Percentiles rank a stretch among this genome's conserved stretches.
Conservation (phyloP, 1,140 invertebrate species). For the Hylaeus volcanicus region DNA sequence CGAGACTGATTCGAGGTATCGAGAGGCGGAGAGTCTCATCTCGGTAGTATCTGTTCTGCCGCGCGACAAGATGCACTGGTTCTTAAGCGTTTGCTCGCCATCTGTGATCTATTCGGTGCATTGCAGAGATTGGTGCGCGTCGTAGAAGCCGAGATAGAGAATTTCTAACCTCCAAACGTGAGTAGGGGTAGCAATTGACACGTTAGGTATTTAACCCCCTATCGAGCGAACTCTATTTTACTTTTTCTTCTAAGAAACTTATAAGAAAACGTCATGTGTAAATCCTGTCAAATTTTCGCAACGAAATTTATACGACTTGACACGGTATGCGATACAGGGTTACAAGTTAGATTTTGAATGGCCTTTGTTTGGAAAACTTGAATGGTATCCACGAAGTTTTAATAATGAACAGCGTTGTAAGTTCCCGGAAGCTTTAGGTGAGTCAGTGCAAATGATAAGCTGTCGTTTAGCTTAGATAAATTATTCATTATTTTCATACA, state of each 20-base stretch:
- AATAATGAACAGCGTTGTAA: too few species aligned
- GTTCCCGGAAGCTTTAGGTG: not conserved
- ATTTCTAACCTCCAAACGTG: not conserved
- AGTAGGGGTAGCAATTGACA: not conserved
- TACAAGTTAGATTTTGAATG: too few species aligned
- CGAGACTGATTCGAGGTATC: constrained; percentile 54
- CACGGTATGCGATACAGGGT: too few species aligned
- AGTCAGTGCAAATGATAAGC: not conserved
- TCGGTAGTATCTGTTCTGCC: constrained; percentile 69
- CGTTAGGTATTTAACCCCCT: not conserved
- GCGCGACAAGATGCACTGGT: constrained; percentile 72
- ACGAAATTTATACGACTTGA: too few species aligned
- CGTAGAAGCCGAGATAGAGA: too few species aligned
- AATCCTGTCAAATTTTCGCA: too few species aligned
- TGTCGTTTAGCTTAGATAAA: not conserved
- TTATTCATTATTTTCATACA: not conserved
- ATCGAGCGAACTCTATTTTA: too few species aligned
- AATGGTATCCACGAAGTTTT: too few species aligned
- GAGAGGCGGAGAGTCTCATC: constrained; percentile 71
- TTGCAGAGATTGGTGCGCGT: not conserved
- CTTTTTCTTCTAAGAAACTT: too few species aligned
- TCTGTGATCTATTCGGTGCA: not conserved
- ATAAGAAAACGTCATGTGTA: too few species aligned
- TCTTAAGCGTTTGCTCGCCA: constrained; percentile 16
- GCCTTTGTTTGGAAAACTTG: too few species aligned